Percentiles rank a stretch among this genome's conserved stretches.
Evolutionary conservation across 2,888 invertebrate species (phyloP).

Genomic region (Nomada lathburiana): DNA sequence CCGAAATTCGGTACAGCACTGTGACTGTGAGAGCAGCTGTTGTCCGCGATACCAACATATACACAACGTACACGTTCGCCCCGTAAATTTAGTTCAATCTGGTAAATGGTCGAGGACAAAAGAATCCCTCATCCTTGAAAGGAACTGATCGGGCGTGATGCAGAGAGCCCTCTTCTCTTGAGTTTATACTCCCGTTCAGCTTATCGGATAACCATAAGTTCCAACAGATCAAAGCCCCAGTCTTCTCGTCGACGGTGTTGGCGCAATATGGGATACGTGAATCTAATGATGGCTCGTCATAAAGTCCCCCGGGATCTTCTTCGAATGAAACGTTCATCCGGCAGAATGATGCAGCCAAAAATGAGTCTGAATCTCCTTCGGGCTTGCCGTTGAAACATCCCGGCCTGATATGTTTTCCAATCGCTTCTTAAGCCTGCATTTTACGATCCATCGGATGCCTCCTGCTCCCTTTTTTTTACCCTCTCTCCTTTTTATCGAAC

Average conservation of each 20-base stretch:
- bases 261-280: constrained; percentile 37
- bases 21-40: constrained; percentile 1
- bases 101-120: constrained; percentile 58
- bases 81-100: constrained; percentile 63
- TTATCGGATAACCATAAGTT: constrained; percentile 72
- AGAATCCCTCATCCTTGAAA: constrained; percentile 70
- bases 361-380: constrained; percentile 23
- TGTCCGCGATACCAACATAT: constrained; percentile 9
- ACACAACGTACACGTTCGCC: constrained; percentile 22
- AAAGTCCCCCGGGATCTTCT: constrained; percentile 37
- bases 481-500: constrained; percentile 4
- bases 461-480: background rate
- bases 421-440: constrained; percentile 36
- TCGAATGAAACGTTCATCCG: constrained; percentile 35
- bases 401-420: constrained; percentile 35
- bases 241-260: constrained; percentile 38
- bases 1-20: background rate
- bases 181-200: constrained; percentile 61
- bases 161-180: constrained; percentile 50
- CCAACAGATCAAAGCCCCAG: constrained; percentile 60
- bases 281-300: constrained; percentile 55
- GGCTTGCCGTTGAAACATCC: background rate
- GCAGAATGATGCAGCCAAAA: constrained; percentile 44
- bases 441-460: constrained; percentile 35
- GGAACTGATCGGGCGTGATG: constrained; percentile 66